Percentiles rank a stretch among this genome's conserved stretches.
Evolutionary conservation across 2,113 vertebrate species (phyloP).

Genomic region (Tyto alba): DNA sequence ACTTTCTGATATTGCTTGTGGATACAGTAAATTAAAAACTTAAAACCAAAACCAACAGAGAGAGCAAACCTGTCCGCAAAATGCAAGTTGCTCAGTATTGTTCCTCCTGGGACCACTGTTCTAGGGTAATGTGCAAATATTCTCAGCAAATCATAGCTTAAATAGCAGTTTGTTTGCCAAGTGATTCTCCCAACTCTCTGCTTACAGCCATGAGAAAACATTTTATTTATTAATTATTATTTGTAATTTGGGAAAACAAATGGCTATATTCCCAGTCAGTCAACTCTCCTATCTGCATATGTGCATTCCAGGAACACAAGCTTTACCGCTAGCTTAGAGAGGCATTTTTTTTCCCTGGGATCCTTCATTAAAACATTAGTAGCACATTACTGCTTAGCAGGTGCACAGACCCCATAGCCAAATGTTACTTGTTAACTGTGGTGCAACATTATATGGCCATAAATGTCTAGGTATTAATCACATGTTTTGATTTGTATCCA

Average conservation of each 20-base stretch:
- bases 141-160: constrained; percentile 32
- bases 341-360: background rate
- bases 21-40: constrained; percentile 32
- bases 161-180: constrained; percentile 35
- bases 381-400: constrained; percentile 40
- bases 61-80: background rate
- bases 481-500: constrained; percentile 48
- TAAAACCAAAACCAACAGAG: background rate
- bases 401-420: constrained; percentile 33
- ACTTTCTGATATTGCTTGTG: background rate
- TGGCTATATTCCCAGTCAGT: constrained; percentile 40
- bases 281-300: background rate
- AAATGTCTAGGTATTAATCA: constrained; percentile 52
- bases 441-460: constrained; percentile 2
- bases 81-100: background rate
- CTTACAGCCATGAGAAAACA: constrained; percentile 14
- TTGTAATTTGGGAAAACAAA: constrained; percentile 48
- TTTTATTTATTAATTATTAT: constrained; percentile 66
- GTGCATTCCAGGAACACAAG: background rate
- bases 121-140: constrained; percentile 15
- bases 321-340: constrained; percentile 13
- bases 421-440: constrained; percentile 33
- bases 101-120: background rate
- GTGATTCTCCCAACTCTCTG: background rate
- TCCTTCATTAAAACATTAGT: constrained; percentile 43